phyloP scores from a whole-genome alignment of 2,888 invertebrate genomes.

The Lucinisca nassula region DNA sequence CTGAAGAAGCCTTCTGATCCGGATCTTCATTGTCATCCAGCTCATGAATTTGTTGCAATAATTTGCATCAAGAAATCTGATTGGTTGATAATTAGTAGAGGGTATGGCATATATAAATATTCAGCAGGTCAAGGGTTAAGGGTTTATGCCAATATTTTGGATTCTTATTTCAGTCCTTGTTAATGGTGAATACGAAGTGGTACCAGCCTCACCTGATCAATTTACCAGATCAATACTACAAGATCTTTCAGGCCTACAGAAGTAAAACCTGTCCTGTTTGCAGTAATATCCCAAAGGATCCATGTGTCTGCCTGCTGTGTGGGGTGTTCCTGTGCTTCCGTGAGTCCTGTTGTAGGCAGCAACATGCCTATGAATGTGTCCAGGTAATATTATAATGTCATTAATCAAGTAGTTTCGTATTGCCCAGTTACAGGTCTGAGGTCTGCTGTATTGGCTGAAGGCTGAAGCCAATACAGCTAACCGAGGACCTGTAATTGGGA shows the following conservation, averaged over 20 bases:
- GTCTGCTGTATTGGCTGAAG: no score
- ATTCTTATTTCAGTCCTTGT: slow-evolving; percentile 76
- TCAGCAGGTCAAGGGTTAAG: no score
- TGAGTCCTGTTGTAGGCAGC: slow-evolving; percentile 89
- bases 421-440: background rate
- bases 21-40: no score
- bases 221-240: slow-evolving; percentile 97
- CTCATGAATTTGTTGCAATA: no score
- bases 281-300: slow-evolving; percentile 96
- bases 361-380: slow-evolving; percentile 94
- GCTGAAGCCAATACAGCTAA: no score
- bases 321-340: slow-evolving; percentile 96
- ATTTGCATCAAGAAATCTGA: no score
- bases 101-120: no score
- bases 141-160: no score
- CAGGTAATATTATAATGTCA: slow-evolving; percentile 89
- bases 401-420: background rate
- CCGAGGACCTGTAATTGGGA: no score
- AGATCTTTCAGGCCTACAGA: slow-evolving; percentile 97
- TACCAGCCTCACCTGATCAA: slow-evolving; percentile 94
- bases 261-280: slow-evolving; percentile 96
- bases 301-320: slow-evolving; percentile 97
- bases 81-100: no score
- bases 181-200: slow-evolving; percentile 84
- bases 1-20: no score